phyloP scores from a whole-genome alignment of 2,113 vertebrate genomes.

The Corythornis madagascariensis region DNA sequence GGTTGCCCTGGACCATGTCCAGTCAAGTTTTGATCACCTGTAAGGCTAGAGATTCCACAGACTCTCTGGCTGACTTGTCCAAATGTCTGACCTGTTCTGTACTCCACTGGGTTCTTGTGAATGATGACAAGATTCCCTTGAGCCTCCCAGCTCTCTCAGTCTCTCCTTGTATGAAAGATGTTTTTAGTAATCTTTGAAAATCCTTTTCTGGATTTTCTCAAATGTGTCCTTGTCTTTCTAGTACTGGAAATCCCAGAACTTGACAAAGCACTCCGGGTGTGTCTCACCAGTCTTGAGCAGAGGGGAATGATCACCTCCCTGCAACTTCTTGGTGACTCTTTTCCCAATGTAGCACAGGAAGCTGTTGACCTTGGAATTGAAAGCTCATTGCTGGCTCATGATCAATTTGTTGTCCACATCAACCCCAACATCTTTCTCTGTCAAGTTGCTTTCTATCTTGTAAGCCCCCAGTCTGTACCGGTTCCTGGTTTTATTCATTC shows the following conservation, averaged over 20 bases:
- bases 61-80: fast-evolving
- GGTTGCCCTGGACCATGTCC: neutral
- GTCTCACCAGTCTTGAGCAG: neutral
- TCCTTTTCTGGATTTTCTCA: neutral
- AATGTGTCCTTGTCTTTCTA: neutral
- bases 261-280: neutral
- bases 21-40: neutral
- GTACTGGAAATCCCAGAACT: neutral
- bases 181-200: neutral
- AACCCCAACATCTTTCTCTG: neutral
- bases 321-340: neutral
- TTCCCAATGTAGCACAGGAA: fast-evolving
- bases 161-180: neutral
- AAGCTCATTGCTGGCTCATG: fast-evolving
- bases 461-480: neutral
- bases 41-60: neutral
- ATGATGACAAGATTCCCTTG: neutral
- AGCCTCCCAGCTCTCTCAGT: neutral
- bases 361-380: neutral
- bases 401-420: neutral
- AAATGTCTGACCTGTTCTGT: neutral
- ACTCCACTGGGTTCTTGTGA: neutral
- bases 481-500: neutral
- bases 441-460: neutral
- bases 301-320: neutral